These are phyloP conservation scores for Zapornia atra DNA, from an alignment of 2,113 vertebrate species.

Conservation along the genomic window DNA sequence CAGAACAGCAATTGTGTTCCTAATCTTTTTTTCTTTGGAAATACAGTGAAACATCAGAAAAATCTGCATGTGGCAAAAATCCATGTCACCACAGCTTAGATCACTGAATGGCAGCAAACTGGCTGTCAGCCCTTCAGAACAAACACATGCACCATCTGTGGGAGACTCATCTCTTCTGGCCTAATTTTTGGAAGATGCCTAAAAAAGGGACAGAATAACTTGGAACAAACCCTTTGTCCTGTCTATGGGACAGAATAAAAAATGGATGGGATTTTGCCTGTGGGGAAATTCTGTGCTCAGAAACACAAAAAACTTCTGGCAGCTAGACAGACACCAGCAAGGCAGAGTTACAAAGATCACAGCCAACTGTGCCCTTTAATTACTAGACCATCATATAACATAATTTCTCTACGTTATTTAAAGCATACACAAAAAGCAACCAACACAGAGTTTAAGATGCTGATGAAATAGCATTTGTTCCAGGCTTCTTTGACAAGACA, in stretches of 20 bases:
- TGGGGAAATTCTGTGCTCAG: background rate
- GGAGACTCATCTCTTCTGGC: background rate
- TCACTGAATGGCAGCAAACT: background rate
- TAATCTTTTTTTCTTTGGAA: background rate
- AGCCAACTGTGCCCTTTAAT: background rate
- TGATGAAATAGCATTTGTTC: constrained; percentile 28
- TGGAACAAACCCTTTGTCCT: background rate
- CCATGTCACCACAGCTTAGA: background rate
- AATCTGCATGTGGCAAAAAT: background rate
- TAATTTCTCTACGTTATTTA: constrained; percentile 8
- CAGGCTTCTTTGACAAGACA: constrained; percentile 13
- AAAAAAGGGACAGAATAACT: background rate
- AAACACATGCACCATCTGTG: background rate
- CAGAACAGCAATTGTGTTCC: background rate
- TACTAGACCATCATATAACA: background rate
- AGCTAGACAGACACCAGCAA: background rate
- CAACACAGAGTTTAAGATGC: background rate
- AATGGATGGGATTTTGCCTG: background rate
- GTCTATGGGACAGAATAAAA: background rate
- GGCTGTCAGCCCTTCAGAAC: background rate
- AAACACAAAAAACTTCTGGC: background rate
- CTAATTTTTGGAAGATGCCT: background rate
- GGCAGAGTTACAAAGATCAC: background rate
- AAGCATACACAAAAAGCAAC: background rate
- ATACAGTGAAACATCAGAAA: background rate